Evolutionary conservation across 2,888 invertebrate genomes (phyloP), one percentile per base, ranked within the genome.

Genomic region (Sympetrum striolatum): DNA sequence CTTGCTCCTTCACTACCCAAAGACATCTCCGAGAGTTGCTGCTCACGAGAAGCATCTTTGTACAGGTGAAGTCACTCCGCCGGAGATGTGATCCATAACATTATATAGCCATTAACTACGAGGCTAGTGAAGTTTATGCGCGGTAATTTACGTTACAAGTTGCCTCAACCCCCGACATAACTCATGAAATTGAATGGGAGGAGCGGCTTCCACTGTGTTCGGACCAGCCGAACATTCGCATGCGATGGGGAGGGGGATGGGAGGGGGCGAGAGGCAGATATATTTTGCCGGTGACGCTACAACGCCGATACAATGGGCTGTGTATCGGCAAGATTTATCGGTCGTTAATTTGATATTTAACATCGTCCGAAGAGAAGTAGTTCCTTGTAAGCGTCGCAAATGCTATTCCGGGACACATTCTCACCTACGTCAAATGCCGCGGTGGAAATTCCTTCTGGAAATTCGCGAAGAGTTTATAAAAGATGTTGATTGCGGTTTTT

Each of bases 171-270:
- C 60, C 58, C 39, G 86, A 60, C 86, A 86, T 86, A 86, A 86
- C 86, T 86, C 86, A 60, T 60, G 58, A 86, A 86, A 86, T 86
- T 86, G 86, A 86, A 86, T 86, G 86, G 86, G 60, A 60, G 86
- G 60, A 35, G 39, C 58, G 60, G 86, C 31, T 53, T 53, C 58
- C 37, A 58, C n/a, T 12, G 58, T 22, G 31, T 39, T n/a, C 37
- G 35, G 31, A 37, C 37, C 64, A 73, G 73, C 2, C 73, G 73
- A 73, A 31, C 73, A 31, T 73, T 73, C 31, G 73, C 73, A 73
- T 73, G 58, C 58, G 53, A 80, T 44, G 44, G 44, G 6, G 4
- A 18, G 82, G 82, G 53, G 22, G 15, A 6, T 2, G 39, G 37
- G 37, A 5, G 80, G 53, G 10, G 6, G 44, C 10, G 44, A 44